A percentile compares a stretch with the other conserved stretches of the same genome.
Conservation (phyloP, 1,140 invertebrate genomes). For the Triops cancriformis region DNA sequence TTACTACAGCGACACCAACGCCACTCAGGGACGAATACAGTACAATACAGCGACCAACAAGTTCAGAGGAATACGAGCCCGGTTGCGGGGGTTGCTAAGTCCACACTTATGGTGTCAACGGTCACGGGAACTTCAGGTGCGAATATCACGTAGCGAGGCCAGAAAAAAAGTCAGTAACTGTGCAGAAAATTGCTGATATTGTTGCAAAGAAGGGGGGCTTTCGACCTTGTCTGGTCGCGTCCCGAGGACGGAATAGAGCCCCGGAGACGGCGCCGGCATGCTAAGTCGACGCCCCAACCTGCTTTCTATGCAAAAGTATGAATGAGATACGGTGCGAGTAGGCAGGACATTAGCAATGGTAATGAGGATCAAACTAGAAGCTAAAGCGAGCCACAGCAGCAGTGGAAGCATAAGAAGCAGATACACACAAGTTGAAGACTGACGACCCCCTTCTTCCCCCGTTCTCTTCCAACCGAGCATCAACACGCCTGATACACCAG, state of each 20-base stretch:
- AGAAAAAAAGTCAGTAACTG: neutral
- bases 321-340: conserved; percentile 13
- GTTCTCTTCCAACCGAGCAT: neutral
- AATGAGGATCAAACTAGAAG: conserved; percentile 1
- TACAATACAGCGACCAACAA: too few species aligned
- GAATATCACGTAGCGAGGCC: neutral
- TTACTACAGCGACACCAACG: too few species aligned
- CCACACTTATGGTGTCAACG: too few species aligned
- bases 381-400: neutral
- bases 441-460: neutral
- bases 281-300: conserved; percentile 12
- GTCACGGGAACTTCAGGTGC: neutral
- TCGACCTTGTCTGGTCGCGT: conserved; percentile 12
- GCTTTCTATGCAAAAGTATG: conserved; percentile 14
- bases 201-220: neutral
- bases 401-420: neutral
- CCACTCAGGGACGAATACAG: too few species aligned
- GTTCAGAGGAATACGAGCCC: too few species aligned
- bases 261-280: conserved; percentile 11
- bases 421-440: neutral
- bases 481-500: too few species aligned
- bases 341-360: conserved; percentile 12
- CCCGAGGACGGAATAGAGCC: conserved; percentile 5
- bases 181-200: conserved; percentile 1
- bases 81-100: too few species aligned